Evolutionary conservation across 2,888 invertebrate species (phyloP).

Genomic region (Gymnoscelis rufifasciata): DNA sequence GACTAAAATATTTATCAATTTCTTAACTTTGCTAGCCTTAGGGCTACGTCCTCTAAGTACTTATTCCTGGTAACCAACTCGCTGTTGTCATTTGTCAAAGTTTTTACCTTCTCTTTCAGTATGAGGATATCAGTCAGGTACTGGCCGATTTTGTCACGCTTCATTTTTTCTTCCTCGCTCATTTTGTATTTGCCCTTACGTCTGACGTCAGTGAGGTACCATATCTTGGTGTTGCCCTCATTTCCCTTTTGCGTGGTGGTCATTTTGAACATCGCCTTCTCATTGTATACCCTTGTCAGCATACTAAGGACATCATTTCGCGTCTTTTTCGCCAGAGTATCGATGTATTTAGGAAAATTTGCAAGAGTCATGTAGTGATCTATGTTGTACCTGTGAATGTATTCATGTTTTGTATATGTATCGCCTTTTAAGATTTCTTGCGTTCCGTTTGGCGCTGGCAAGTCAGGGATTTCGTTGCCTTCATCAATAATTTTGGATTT

Average conservation of each 20-base stretch:
- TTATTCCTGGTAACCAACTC: constrained; percentile 28
- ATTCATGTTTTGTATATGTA: constrained; percentile 38
- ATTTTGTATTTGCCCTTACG: constrained; percentile 30
- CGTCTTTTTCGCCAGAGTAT: constrained; percentile 39
- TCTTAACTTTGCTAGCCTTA: constrained; percentile 25
- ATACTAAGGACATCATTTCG: constrained; percentile 36
- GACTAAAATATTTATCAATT: constrained; percentile 10
- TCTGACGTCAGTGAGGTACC: constrained; percentile 37
- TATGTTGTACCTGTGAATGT: constrained; percentile 43
- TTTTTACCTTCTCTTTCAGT: constrained; percentile 29
- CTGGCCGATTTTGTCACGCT: constrained; percentile 28
- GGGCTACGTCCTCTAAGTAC: constrained; percentile 27
- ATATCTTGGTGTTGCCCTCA: constrained; percentile 42
- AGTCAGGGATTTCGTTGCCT: constrained; percentile 15
- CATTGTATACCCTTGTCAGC: constrained; percentile 41
- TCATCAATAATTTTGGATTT: constrained; percentile 8
- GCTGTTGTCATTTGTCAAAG: constrained; percentile 27
- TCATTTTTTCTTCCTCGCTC: constrained; percentile 30
- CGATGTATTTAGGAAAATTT: constrained; percentile 42
- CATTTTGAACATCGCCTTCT: constrained; percentile 47
- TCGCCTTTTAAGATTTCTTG: constrained; percentile 25
- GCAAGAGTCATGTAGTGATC: constrained; percentile 42
- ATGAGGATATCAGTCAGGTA: constrained; percentile 28
- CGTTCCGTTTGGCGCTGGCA: constrained; percentile 19
- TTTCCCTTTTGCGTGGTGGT: constrained; percentile 41